These are phyloP conservation scores for Peromyscus melanophrys DNA, from an alignment of 2,797 vertebrate species.

Conservation along the genomic window DNA sequence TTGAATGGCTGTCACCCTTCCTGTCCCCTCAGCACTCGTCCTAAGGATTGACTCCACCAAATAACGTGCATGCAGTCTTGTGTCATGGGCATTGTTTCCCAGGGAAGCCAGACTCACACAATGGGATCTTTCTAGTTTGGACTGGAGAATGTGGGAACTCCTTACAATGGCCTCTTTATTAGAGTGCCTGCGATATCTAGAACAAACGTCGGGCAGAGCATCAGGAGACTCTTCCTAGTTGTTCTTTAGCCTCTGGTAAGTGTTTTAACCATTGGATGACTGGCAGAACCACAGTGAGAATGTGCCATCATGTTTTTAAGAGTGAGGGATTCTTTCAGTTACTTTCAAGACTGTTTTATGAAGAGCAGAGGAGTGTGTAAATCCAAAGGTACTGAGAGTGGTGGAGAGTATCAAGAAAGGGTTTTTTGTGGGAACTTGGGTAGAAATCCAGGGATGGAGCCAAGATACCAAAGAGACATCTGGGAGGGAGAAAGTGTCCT, in stretches of 20 bases:
- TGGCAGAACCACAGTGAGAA: background rate
- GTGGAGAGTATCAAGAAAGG: background rate
- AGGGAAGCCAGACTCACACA: background rate
- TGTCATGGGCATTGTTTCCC: background rate
- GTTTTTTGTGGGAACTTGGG: background rate
- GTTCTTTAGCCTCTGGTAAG: background rate
- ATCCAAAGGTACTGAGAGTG: background rate
- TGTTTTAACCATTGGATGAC: background rate
- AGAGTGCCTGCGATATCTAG: background rate
- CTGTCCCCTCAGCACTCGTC: background rate
- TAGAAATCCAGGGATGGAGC: background rate
- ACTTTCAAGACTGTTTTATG: background rate
- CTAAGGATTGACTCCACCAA: background rate
- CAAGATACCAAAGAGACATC: background rate
- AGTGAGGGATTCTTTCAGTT: background rate
- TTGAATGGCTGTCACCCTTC: background rate
- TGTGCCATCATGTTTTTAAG: background rate
- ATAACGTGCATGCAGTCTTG: background rate
- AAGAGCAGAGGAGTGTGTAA: background rate
- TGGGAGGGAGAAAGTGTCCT: background rate
- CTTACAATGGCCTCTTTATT: background rate
- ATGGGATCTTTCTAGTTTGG: background rate
- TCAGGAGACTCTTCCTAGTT: background rate
- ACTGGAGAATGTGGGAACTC: background rate
- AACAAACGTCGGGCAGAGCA: background rate